Evolutionary conservation across 92 coral and sea anemone genomes (phyloP).

Genomic region (Siderastrea siderea): DNA sequence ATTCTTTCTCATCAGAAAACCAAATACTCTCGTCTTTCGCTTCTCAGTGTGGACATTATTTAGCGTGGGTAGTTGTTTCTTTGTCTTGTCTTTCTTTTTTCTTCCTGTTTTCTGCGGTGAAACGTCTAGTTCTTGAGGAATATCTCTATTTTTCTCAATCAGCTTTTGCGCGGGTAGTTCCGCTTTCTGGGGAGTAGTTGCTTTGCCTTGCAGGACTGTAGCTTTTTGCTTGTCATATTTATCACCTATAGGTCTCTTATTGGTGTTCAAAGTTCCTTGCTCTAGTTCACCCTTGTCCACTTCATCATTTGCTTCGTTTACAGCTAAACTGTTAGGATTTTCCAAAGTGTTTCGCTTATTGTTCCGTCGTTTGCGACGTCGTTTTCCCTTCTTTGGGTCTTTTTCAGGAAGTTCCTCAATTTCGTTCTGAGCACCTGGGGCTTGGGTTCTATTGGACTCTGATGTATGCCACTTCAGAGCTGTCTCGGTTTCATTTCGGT

Average conservation of each 20-base stretch:
- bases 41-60: not conserved
- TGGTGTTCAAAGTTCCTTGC: not conserved
- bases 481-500: not conserved
- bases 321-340: not conserved
- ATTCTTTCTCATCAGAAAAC: not conserved
- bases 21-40: not conserved
- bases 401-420: not conserved
- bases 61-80: not conserved
- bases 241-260: not conserved
- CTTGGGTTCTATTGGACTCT: not conserved
- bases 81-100: not conserved
- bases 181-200: not conserved
- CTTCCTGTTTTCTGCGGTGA: not conserved
- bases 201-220: not conserved
- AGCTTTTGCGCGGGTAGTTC: not conserved
- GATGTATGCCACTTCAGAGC: not conserved
- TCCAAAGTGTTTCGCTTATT: not conserved
- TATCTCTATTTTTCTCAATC: not conserved
- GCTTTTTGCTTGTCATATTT: not conserved
- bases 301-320: not conserved
- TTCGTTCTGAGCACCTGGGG: not conserved
- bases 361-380: constrained; percentile 21
- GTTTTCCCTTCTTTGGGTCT: constrained; percentile 16
- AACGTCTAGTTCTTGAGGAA: not conserved
- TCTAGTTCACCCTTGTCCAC: not conserved